These are phyloP conservation scores for Trichonephila clavipes DNA, from an alignment of 1,140 invertebrate genomes.

Conservation along the genomic window DNA sequence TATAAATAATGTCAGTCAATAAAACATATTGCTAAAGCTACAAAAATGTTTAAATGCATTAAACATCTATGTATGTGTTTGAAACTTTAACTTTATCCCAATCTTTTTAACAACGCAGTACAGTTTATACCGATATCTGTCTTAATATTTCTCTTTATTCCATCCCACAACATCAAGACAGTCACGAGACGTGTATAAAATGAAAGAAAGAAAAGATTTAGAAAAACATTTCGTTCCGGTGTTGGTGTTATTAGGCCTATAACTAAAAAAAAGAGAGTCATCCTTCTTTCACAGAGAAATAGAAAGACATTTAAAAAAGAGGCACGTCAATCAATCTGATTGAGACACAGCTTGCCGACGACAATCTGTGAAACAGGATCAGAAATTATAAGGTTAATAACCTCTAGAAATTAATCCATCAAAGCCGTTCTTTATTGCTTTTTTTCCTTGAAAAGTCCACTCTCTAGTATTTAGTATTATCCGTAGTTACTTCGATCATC, in stretches of 20 bases:
- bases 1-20: too few species aligned
- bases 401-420: constrained; percentile 24
- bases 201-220: background rate
- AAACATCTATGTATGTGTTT: too few species aligned
- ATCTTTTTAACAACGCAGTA: too few species aligned
- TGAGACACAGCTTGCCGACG: background rate
- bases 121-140: constrained; percentile 64
- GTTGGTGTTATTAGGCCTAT: background rate
- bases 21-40: too few species aligned
- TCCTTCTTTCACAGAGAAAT: background rate
- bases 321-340: constrained; percentile 47
- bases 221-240: constrained; percentile 37
- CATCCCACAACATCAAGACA: background rate
- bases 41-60: too few species aligned
- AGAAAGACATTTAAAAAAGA: constrained; percentile 10
- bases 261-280: background rate
- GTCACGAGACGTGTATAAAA: background rate
- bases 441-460: background rate
- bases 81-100: too few species aligned
- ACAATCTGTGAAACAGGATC: constrained; percentile 13
- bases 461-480: background rate
- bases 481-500: background rate
- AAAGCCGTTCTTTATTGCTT: background rate
- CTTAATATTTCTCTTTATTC: constrained; percentile 80
- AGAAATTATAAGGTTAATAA: constrained; percentile 53